Conservation (phyloP, 2,113 vertebrate genomes). For the Anas platyrhynchos region DNA sequence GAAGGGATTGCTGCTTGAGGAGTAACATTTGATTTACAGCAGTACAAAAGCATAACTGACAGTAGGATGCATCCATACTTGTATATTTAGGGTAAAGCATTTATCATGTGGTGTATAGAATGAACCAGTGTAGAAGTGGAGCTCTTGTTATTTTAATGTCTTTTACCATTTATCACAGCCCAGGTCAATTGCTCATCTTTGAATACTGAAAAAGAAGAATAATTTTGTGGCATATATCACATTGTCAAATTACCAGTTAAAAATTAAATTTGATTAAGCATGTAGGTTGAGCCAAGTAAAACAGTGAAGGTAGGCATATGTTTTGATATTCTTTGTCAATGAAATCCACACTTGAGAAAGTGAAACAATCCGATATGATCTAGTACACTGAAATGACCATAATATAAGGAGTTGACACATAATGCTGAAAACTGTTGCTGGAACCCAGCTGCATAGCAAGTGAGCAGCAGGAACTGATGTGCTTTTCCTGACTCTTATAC, state of each 20-base stretch:
- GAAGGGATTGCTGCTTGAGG: not conserved
- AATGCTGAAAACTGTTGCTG: not conserved
- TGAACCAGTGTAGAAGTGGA: not conserved
- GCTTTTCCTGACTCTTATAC: not conserved
- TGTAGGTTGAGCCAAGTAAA: not conserved
- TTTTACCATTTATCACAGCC: not conserved
- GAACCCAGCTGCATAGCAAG: not conserved
- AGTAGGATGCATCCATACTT: not conserved
- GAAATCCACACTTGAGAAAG: not conserved
- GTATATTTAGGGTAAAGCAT: not conserved
- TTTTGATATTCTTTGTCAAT: constrained; percentile 20
- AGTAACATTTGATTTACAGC: not conserved
- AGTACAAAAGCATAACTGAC: not conserved
- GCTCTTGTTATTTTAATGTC: not conserved
- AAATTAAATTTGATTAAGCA: not conserved
- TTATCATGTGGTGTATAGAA: not conserved
- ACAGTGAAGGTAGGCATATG: not conserved
- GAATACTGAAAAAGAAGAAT: not conserved
- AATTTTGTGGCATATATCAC: not conserved
- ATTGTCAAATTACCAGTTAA: constrained; percentile 32
- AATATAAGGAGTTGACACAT: not conserved
- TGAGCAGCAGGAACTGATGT: not conserved
- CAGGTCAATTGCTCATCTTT: not conserved
- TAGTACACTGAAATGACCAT: not conserved
- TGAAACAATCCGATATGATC: not conserved